Percentiles rank a stretch among this genome's conserved stretches.
These are phyloP conservation scores for Cenopis cana DNA, from an alignment of 2,888 invertebrate species.

Conservation along the genomic window DNA sequence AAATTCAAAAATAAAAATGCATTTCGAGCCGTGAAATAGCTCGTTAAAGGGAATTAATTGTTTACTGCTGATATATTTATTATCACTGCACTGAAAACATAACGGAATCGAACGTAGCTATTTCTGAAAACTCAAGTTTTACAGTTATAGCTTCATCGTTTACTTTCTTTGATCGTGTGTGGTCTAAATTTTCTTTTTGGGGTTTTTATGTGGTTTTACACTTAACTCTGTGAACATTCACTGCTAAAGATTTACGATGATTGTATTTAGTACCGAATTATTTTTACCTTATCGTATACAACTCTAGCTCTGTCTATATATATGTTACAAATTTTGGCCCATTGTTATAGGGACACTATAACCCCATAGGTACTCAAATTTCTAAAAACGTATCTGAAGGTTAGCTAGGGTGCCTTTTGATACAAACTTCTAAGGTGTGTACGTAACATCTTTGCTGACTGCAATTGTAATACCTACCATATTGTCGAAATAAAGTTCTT, in stretches of 20 bases:
- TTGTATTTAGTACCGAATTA: neutral
- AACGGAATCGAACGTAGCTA: constrained; percentile 67
- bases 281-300: neutral
- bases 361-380: too few relatives aligned
- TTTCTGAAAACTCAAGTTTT: constrained; percentile 75
- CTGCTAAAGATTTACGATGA: constrained; percentile 12
- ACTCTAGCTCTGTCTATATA: too few relatives aligned
- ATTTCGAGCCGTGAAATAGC: constrained; percentile 58
- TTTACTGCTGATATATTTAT: constrained; percentile 77
- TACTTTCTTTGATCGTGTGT: constrained; percentile 76
- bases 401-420: too few relatives aligned
- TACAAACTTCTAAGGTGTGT: too few relatives aligned
- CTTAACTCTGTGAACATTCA: constrained; percentile 16
- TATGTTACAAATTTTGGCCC: too few relatives aligned
- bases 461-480: too few relatives aligned
- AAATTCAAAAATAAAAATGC: constrained; percentile 59
- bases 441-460: too few relatives aligned
- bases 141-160: constrained; percentile 65
- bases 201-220: constrained; percentile 30
- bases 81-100: constrained; percentile 70
- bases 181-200: constrained; percentile 56
- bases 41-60: constrained; percentile 66
- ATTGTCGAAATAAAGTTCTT: too few relatives aligned
- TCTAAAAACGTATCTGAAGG: too few relatives aligned
- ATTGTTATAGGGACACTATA: too few relatives aligned